These are phyloP conservation scores for Alethe diademata DNA, from an alignment of 2,113 vertebrate species.

Conservation along the genomic window DNA sequence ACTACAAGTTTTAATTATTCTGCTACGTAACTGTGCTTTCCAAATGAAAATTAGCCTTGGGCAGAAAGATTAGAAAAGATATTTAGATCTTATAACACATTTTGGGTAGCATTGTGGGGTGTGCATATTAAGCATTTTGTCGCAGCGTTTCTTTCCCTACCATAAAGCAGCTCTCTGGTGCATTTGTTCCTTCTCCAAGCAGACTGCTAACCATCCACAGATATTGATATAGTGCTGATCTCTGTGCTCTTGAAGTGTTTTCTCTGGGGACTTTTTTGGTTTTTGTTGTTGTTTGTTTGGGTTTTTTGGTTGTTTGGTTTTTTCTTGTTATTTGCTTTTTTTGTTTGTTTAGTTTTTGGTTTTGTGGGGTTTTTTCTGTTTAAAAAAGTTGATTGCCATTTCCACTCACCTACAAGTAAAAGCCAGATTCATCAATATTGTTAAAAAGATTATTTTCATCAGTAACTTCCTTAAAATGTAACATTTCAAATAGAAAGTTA, in stretches of 20 bases:
- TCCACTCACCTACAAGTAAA: background rate
- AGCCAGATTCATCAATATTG: background rate
- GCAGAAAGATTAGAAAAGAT: constrained; percentile 16
- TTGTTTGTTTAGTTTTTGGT: background rate
- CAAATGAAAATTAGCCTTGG: constrained; percentile 4
- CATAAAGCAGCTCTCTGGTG: background rate
- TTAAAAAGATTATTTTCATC: background rate
- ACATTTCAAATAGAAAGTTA: background rate
- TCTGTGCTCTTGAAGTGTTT: background rate
- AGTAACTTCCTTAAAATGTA: background rate
- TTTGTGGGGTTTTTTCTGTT: background rate
- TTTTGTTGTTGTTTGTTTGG: background rate
- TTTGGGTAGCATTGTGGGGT: background rate
- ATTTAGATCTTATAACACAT: background rate
- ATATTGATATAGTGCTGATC: background rate
- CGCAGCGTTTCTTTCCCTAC: background rate
- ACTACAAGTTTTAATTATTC: constrained; percentile 52
- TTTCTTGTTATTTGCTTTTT: background rate
- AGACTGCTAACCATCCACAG: constrained; percentile 8
- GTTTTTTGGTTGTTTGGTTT: background rate
- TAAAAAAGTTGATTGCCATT: background rate
- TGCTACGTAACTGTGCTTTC: background rate
- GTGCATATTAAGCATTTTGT: background rate
- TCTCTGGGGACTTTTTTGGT: background rate
- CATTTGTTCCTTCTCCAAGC: background rate